Evolutionary conservation across 2,888 invertebrate species (phyloP), one percentile per base, ranked within the genome.

Genomic region (Andrena camellia): DNA sequence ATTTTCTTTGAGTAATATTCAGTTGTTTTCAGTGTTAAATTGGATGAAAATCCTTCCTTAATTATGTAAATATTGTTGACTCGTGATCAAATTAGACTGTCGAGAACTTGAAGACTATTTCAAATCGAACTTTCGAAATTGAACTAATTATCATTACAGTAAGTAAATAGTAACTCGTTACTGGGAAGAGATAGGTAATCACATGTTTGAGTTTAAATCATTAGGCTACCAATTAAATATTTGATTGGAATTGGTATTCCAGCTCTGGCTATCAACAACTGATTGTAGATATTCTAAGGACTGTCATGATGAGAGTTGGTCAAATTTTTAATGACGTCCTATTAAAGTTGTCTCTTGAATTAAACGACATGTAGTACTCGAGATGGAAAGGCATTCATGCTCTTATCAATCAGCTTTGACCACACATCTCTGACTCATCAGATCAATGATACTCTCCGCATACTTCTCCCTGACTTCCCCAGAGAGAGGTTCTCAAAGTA

Each of bases 321-420:
- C n/a, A 33, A 42, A 33, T 33, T n/a, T 29, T 35, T 29, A 48
- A 10, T 26, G 42, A 59, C 42, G 29, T n/a, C 13, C 54, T 54
- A 42, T 42, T 31, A 8, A 54, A 66, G 26, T 54, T 26, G 57
- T 50, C 17, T 52, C 20, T 23, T n/a, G 17, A 57, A 66, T 66
- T 26, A 60, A 75, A 60, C 13, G 48, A 62, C 48, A 3, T 20
- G 48, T 42, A 23, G 29, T n/a, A 50, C 20, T 31, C 50, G 17
- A 26, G 62, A 50, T 35, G 52, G 20, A 72, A 72, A 72, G 42
- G 72, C 72, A 62, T 72, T 26, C 17, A 6, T 57, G 26, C 42
- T 31, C 72, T 72, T 77, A 64, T 72, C 72, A 77, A 59, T 64
- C 31, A 72, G 57, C 64, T 72, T 64, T 73, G 59, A 64, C 48